These are phyloP conservation scores for Struthidea cinerea DNA, from an alignment of 2,113 vertebrate genomes.

Conservation along the genomic window DNA sequence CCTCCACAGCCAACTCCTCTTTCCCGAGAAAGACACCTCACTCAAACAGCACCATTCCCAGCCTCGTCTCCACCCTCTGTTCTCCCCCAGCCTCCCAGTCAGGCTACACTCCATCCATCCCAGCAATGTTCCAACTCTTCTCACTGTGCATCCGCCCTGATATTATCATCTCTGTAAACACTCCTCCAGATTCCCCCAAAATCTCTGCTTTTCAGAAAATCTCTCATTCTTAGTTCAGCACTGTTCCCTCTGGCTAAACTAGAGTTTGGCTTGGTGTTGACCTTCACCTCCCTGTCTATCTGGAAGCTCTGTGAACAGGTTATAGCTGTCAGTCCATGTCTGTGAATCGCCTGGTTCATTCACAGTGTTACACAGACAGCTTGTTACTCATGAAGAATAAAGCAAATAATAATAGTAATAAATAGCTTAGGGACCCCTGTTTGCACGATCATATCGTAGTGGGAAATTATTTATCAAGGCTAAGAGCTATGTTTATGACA, in stretches of 20 bases:
- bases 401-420: conserved; percentile 2
- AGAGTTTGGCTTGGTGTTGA: not conserved
- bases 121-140: not conserved
- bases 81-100: not conserved
- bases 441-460: not conserved
- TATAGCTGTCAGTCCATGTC: not conserved
- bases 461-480: conserved; percentile 29
- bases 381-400: conserved; percentile 12
- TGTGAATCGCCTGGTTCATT: not conserved
- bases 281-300: not conserved
- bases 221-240: not conserved
- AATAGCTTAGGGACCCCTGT: not conserved
- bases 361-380: not conserved
- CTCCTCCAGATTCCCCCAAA: not conserved
- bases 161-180: not conserved
- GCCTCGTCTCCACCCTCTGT: not conserved
- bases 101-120: not conserved
- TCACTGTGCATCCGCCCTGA: not conserved
- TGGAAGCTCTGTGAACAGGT: not conserved
- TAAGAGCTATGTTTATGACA: conserved; percentile 19
- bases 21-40: not conserved
- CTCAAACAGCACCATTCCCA: not conserved
- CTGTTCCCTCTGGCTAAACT: not conserved
- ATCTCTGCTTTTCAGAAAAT: not conserved
- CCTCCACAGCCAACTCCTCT: not conserved